Percentiles rank a stretch among this genome's conserved stretches.
These are phyloP conservation scores for Ephestia elutella DNA, from an alignment of 1,140 invertebrate genomes.

Conservation along the genomic window DNA sequence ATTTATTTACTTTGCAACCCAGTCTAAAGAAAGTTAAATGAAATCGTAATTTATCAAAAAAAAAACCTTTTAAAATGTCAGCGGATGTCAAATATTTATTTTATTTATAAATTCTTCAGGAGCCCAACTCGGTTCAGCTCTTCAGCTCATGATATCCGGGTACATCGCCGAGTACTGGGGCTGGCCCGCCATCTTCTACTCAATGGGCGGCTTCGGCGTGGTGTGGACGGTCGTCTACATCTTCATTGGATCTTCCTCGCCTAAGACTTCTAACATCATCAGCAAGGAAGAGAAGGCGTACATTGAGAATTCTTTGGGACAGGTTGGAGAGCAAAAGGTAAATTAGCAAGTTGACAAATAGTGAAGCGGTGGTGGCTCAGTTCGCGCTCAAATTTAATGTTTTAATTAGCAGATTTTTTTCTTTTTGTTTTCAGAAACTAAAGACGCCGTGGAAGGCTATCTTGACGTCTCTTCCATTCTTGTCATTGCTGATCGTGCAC, in stretches of 20 bases:
- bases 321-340: constrained; percentile 19
- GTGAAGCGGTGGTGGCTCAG: too few species aligned
- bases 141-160: constrained; percentile 21
- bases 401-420: too few species aligned
- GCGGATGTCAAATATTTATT: too few species aligned
- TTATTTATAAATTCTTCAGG: constrained; percentile 22
- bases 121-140: constrained; percentile 23
- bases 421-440: constrained; percentile 5
- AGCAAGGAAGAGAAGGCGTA: constrained; percentile 70
- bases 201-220: constrained; percentile 76
- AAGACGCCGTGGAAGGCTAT: constrained; percentile 82
- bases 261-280: constrained; percentile 70
- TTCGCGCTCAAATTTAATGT: too few species aligned
- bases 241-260: constrained; percentile 74
- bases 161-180: constrained; percentile 50
- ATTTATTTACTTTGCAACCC: too few species aligned
- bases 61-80: background rate
- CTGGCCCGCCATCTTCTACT: constrained; percentile 81
- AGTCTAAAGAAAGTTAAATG: too few species aligned
- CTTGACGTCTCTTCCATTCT: constrained; percentile 82
- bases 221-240: constrained; percentile 75
- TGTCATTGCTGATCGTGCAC: constrained; percentile 84
- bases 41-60: too few species aligned
- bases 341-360: too few species aligned
- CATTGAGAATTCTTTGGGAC: constrained; percentile 55